A percentile compares a stretch with the other conserved stretches of the same genome.
phyloP scores from a whole-genome alignment of 2,113 vertebrate genomes.

The Seriola quinqueradiata region DNA sequence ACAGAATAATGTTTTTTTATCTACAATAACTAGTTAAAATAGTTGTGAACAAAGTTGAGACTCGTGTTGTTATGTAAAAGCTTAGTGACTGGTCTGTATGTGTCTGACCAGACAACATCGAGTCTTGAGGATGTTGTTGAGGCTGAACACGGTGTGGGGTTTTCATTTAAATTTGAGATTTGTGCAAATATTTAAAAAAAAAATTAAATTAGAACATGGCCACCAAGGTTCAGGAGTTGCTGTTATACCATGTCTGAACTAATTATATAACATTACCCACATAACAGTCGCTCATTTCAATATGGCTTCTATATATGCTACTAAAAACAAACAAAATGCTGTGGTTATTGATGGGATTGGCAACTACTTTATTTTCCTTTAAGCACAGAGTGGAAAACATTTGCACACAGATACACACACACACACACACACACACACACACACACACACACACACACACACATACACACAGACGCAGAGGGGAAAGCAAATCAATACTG shows the following conservation, averaged over 20 bases:
- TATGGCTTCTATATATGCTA: too few relatives aligned
- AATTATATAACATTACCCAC: background rate
- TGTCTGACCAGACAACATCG: background rate
- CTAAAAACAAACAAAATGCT: background rate
- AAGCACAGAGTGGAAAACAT: constrained; percentile 17
- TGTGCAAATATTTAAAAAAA: background rate
- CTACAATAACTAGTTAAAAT: background rate
- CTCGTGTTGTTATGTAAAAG: background rate
- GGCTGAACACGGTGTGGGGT: too few relatives aligned
- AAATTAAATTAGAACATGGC: background rate
- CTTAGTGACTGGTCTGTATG: background rate
- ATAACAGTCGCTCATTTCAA: background rate
- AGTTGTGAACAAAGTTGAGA: background rate
- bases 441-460: background rate
- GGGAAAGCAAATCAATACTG: constrained; percentile 54
- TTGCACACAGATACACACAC: background rate
- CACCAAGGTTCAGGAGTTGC: background rate
- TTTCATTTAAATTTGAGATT: background rate
- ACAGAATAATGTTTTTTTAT: background rate
- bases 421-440: background rate
- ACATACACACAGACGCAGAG: background rate
- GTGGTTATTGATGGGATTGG: background rate
- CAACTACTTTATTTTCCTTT: background rate
- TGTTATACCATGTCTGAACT: background rate
- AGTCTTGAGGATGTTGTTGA: background rate